Evolutionary conservation across 2,113 vertebrate genomes (phyloP), one percentile per base, ranked within the genome.

Genomic region (Cairina moschata): DNA sequence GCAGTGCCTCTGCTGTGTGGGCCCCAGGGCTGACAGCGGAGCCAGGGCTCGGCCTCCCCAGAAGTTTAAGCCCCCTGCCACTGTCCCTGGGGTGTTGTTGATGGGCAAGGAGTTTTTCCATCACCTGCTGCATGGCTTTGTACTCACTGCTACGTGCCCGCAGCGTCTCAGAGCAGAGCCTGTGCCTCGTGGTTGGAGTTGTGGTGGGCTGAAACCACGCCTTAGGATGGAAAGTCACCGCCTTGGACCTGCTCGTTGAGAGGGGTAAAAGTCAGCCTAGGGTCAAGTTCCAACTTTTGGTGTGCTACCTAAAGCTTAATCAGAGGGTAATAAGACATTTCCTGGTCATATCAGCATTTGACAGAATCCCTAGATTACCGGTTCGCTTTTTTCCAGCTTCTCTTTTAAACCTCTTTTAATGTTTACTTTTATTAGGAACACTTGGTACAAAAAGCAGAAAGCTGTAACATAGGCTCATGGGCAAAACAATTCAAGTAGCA

Each of bases 401-500:
- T 97, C 93, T 94, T 95, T 88, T 96, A 96, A 97, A 91, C 84
- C 94, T 95, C 95, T 95, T 31, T 87, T 18, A 85, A 91, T 28
- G 32, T 95, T 96, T 93, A 74, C 87, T 96, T 97, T 96, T 28
- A 83, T 95, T 95, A 96, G 97, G 92, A 97, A 96, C 93, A 94
- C 96, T 97, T 95, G 97, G 97, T 98, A 98, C 97, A 96, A 96
- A 92, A 48, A 75, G 88, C 96, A 96, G 97, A 93, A 92, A 97
- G 95, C 97, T 98, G 98, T 95, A 77, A 83, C 89, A 90, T 55
- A 46, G 22, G 50, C 79, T 97, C 97, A 60, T 62, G 95, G 97
- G 97, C 97, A 97, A 97, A 98, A 96, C 54, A 90, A 97, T 97
- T 97, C 95, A 97, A 95, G 98, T 97, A 98, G 96, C 97, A 98